phyloP scores from a whole-genome alignment of 2,113 vertebrate genomes.

The Caranx melampygus region DNA sequence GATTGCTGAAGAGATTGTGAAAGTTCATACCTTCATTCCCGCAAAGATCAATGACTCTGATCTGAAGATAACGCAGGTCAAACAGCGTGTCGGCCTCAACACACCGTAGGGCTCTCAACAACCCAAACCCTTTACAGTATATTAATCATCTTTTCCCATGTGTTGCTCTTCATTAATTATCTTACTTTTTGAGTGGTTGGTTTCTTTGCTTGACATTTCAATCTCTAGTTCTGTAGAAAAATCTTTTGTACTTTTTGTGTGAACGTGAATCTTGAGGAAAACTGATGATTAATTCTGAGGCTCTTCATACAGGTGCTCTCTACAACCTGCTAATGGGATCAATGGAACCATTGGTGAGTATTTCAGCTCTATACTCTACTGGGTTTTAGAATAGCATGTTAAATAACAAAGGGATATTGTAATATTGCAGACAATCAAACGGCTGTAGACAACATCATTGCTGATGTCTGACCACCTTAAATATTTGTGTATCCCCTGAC shows the following conservation, averaged over 20 bases:
- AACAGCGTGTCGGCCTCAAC: constrained; percentile 43
- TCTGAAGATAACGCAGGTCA: constrained; percentile 58
- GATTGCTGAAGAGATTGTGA: constrained; percentile 70
- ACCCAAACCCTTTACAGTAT: too few species aligned
- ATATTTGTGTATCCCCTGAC: background rate
- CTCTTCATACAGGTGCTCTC: constrained; percentile 70
- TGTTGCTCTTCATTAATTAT: background rate
- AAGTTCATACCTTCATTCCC: constrained; percentile 54
- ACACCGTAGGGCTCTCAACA: constrained; percentile 64
- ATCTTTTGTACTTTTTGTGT: background rate
- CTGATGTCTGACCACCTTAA: background rate
- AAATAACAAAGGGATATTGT: background rate
- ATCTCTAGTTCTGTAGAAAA: background rate
- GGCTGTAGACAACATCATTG: background rate
- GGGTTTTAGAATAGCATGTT: too few species aligned
- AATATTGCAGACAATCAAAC: background rate
- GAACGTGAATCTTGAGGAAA: background rate
- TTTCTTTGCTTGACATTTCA: background rate
- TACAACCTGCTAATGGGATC: constrained; percentile 74
- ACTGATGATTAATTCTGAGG: background rate
- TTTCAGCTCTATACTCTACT: background rate
- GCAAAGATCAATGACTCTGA: constrained; percentile 44
- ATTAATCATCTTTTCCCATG: background rate
- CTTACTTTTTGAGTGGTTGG: background rate
- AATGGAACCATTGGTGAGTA: constrained; percentile 65